These are phyloP conservation scores for Meghimatium bilineatum DNA, from an alignment of 2,888 invertebrate species.

Conservation along the genomic window DNA sequence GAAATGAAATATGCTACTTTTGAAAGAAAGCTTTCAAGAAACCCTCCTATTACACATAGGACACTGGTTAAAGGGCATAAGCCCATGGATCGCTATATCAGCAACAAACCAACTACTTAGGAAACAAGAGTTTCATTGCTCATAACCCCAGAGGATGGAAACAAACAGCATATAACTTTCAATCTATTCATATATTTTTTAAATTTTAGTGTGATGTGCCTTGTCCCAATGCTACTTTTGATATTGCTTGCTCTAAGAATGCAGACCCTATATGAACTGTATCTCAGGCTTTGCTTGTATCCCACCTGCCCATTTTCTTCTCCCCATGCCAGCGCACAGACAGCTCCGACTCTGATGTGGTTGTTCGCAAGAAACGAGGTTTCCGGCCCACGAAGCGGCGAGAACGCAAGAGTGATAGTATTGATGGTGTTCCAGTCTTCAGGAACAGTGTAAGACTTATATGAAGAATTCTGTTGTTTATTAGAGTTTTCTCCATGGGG, in stretches of 20 bases:
- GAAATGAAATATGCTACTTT: too few species aligned
- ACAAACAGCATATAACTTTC: too few species aligned
- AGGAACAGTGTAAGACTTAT: slow-evolving; percentile 23
- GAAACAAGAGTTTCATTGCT: too few species aligned
- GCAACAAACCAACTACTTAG: too few species aligned
- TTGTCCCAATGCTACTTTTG: too few species aligned
- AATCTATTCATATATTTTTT: too few species aligned
- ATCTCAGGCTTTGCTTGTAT: slow-evolving; percentile 9
- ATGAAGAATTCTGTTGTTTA: neutral
- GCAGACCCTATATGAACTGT: slow-evolving; percentile 9
- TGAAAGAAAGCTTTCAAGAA: too few species aligned
- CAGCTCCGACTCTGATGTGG: slow-evolving; percentile 33
- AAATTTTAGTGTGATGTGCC: too few species aligned
- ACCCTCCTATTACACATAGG: too few species aligned
- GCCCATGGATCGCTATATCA: too few species aligned
- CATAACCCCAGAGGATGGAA: too few species aligned
- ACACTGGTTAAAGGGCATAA: too few species aligned
- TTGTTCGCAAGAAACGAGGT: slow-evolving; percentile 30
- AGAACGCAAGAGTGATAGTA: slow-evolving; percentile 40
- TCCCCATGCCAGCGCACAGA: slow-evolving; percentile 8
- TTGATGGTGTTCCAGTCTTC: slow-evolving; percentile 10
- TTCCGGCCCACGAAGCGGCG: slow-evolving; percentile 22
- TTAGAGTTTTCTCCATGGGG: neutral
- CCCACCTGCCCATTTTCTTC: neutral
- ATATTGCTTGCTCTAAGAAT: slow-evolving; percentile 1